Evolutionary conservation across 2,113 vertebrate genomes (phyloP).

Genomic region (Calyptommatus sinebrachiatus): DNA sequence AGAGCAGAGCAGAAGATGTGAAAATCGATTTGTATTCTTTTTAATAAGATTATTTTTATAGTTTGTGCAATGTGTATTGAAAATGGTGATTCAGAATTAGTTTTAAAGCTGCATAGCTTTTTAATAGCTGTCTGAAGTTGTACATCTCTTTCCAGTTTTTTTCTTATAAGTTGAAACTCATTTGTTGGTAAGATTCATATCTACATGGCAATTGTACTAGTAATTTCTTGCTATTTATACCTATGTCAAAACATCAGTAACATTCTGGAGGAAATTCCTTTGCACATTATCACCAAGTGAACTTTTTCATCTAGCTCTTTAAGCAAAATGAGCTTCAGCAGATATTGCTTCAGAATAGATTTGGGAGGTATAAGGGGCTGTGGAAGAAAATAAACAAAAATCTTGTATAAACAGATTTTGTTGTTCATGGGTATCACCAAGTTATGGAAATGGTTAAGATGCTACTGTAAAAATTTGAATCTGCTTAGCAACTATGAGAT

Average conservation of each 20-base stretch:
- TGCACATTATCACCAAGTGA: no score
- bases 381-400: no score
- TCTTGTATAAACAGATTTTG: no score
- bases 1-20: conserved; percentile 40
- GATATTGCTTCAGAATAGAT: no score
- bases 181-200: conserved; percentile 33
- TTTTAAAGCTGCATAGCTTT: conserved; percentile 22
- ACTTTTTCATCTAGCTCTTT: background rate
- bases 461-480: conserved; percentile 6
- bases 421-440: no score
- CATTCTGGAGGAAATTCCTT: no score
- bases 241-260: background rate
- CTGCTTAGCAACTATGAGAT: conserved; percentile 21
- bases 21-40: conserved; percentile 36
- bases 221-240: background rate
- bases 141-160: conserved; percentile 29
- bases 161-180: conserved; percentile 16
- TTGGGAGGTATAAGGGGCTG: no score
- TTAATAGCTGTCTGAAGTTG: conserved; percentile 19
- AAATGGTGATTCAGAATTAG: conserved; percentile 15
- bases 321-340: background rate
- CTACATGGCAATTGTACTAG: conserved; percentile 35
- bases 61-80: background rate
- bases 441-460: no score
- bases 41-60: background rate